Evolutionary conservation across 2,113 vertebrate species (phyloP).

Genomic region (Rhizomys pruinosus): DNA sequence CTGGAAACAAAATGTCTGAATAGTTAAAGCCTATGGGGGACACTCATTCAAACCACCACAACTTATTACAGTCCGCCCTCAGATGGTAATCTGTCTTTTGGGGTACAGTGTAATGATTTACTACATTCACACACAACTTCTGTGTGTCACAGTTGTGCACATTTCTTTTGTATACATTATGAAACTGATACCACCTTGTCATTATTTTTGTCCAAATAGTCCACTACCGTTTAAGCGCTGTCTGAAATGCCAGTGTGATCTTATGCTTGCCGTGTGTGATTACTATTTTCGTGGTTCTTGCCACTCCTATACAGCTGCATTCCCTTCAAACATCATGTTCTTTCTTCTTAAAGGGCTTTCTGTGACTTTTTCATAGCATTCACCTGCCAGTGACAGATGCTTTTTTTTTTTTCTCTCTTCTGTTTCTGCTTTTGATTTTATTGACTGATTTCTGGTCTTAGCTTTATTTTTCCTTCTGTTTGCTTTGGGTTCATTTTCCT

Average conservation of each 20-base stretch:
- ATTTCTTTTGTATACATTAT: background rate
- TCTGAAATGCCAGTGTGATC: background rate
- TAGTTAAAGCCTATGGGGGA: no score
- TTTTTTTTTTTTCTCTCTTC: background rate
- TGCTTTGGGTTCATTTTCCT: background rate
- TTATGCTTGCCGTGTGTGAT: background rate
- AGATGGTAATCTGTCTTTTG: background rate
- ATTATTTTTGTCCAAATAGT: background rate
- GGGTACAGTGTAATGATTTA: background rate
- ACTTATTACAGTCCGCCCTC: background rate
- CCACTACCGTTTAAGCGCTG: background rate
- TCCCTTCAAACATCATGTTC: no score
- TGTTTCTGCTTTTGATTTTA: background rate
- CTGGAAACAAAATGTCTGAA: no score
- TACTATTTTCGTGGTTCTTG: background rate
- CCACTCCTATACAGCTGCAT: background rate
- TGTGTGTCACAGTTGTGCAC: background rate
- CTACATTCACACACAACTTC: no score
- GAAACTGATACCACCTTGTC: background rate
- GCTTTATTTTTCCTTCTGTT: background rate
- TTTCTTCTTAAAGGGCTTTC: background rate
- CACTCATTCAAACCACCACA: no score
- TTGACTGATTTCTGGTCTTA: background rate
- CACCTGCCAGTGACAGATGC: background rate
- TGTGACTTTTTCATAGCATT: background rate